These are phyloP conservation scores for Hypsopygia costalis DNA, from an alignment of 2,888 invertebrate genomes.

Conservation along the genomic window DNA sequence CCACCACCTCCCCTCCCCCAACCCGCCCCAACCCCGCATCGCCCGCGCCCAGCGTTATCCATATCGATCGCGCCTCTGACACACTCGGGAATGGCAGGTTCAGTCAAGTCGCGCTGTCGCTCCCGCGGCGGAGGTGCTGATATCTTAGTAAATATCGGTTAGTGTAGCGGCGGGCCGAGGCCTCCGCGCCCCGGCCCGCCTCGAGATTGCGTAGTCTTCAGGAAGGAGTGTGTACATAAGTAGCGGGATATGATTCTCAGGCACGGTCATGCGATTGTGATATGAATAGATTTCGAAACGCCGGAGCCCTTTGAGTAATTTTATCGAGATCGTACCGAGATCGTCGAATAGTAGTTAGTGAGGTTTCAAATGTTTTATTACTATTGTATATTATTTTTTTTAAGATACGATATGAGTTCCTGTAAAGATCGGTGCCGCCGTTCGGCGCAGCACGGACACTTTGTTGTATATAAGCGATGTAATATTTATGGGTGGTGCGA, in stretches of 20 bases:
- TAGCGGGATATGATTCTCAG: slow-evolving; percentile 78
- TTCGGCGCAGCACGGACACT: slow-evolving; percentile 53
- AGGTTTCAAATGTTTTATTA: slow-evolving; percentile 80
- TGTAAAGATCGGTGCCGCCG: slow-evolving; percentile 66
- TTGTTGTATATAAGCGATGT: slow-evolving; percentile 76
- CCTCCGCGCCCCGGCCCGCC: slow-evolving; percentile 22
- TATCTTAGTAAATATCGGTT: slow-evolving; percentile 60
- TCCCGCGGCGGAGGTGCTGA: slow-evolving; percentile 55
- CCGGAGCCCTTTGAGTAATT: slow-evolving; percentile 75
- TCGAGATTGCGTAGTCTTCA: slow-evolving; percentile 42
- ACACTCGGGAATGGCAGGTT: slow-evolving; percentile 58
- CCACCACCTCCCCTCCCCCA: slow-evolving; percentile 13
- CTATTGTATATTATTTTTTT: slow-evolving; percentile 76
- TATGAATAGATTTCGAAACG: slow-evolving; percentile 78
- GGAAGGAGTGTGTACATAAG: slow-evolving; percentile 76
- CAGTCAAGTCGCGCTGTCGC: slow-evolving; percentile 46
- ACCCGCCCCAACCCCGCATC: slow-evolving; percentile 27
- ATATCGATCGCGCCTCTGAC: slow-evolving; percentile 65
- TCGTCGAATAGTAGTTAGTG: slow-evolving; percentile 79
- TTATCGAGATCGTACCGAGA: slow-evolving; percentile 72
- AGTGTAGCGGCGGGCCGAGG: slow-evolving; percentile 43
- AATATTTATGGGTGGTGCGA: slow-evolving; percentile 44
- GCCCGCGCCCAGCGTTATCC: slow-evolving; percentile 55
- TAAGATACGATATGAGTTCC: slow-evolving; percentile 81
- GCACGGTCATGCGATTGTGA: slow-evolving; percentile 80